phyloP scores from a whole-genome alignment of 2,797 vertebrate genomes.

The Aselliscus stoliczkanus region DNA sequence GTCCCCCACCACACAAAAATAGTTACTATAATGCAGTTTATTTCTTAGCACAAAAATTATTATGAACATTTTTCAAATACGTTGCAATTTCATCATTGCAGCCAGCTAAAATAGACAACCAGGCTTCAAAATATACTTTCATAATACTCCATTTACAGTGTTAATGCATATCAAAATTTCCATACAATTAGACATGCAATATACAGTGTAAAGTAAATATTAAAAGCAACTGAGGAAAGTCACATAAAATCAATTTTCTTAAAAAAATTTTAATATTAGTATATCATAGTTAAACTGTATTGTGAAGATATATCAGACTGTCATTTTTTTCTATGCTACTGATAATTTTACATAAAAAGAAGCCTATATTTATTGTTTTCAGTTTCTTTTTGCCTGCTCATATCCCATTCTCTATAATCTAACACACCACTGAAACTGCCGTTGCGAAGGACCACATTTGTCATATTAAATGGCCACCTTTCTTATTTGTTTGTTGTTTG shows the following conservation, averaged over 20 bases:
- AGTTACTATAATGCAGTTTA: background rate
- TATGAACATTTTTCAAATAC: background rate
- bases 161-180: background rate
- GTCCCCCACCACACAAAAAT: background rate
- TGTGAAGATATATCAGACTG: background rate
- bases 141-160: background rate
- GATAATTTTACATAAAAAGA: background rate
- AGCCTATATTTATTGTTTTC: background rate
- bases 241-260: background rate
- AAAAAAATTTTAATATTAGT: background rate
- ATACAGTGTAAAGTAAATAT: background rate
- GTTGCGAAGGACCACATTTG: background rate
- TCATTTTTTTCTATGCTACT: background rate
- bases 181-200: background rate
- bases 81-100: background rate
- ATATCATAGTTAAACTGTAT: background rate
- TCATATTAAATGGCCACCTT: background rate
- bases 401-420: background rate
- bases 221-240: background rate
- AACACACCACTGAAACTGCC: background rate
- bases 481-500: background rate
- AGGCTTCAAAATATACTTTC: background rate
- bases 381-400: background rate
- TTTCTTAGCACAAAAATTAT: background rate
- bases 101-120: background rate